phyloP scores from a whole-genome alignment of 2,113 vertebrate species.

The Actinemys pallida region DNA sequence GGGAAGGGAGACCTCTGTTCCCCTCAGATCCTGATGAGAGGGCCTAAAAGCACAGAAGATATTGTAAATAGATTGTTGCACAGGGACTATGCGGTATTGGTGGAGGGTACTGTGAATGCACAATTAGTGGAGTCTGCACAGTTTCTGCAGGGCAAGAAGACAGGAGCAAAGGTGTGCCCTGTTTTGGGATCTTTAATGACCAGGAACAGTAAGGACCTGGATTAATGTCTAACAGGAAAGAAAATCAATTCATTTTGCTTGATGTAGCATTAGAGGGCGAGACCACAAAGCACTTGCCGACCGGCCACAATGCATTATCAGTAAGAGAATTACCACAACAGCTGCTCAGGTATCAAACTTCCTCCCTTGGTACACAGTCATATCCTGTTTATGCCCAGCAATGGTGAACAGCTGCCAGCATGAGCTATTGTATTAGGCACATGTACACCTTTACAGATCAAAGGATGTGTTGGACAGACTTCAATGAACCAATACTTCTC shows the following conservation, averaged over 20 bases:
- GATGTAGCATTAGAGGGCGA: not conserved
- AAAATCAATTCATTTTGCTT: not conserved
- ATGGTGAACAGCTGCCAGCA: not conserved
- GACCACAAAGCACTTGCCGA: not conserved
- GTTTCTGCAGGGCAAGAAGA: not conserved
- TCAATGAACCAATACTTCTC: rapidly evolving
- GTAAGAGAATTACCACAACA: not conserved
- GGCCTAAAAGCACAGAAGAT: not conserved
- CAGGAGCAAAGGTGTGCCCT: not conserved
- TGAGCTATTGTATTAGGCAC: rapidly evolving
- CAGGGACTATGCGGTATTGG: no score
- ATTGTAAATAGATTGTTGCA: not conserved
- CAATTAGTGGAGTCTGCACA: not conserved
- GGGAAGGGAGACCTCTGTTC: not conserved
- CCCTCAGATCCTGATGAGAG: not conserved
- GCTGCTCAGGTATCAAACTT: not conserved
- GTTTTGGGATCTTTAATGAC: not conserved
- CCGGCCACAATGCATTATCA: not conserved
- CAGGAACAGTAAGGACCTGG: not conserved
- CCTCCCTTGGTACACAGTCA: not conserved
- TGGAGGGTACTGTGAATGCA: not conserved
- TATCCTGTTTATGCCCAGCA: not conserved
- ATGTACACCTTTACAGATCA: not conserved
- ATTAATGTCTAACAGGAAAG: not conserved
- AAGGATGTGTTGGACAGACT: not conserved